phyloP scores from a whole-genome alignment of 1,140 invertebrate species.

The Zaprionus tsacasi region DNA sequence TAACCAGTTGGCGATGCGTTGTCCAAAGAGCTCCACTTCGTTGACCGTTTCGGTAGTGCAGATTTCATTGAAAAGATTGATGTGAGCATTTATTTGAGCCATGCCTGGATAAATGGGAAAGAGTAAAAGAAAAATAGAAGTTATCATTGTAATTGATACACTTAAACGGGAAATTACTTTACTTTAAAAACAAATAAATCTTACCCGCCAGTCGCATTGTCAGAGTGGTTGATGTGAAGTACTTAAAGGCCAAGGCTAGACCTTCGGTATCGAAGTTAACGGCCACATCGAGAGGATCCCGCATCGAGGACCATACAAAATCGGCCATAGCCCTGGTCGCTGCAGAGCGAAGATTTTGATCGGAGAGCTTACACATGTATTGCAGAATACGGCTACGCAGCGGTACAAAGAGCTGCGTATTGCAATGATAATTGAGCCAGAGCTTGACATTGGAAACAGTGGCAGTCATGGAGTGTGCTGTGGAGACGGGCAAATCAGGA shows the following conservation, averaged over 20 bases:
- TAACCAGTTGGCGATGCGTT: constrained; percentile 94
- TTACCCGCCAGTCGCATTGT: constrained; percentile 93
- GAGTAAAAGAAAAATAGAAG: neutral
- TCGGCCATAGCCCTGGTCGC: constrained; percentile 96
- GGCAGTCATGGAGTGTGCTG: constrained; percentile 95
- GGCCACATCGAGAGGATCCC: constrained; percentile 94
- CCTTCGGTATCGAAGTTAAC: constrained; percentile 95
- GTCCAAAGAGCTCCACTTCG: constrained; percentile 93
- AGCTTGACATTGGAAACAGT: constrained; percentile 96
- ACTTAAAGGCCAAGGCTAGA: constrained; percentile 95
- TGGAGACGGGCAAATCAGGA: constrained; percentile 92
- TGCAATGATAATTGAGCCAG: constrained; percentile 96
- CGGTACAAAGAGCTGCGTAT: constrained; percentile 94
- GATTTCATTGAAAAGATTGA: constrained; percentile 95
- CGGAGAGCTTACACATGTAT: constrained; percentile 96
- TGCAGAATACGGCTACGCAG: constrained; percentile 93
- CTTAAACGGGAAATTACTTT: neutral
- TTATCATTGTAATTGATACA: neutral
- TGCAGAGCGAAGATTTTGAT: constrained; percentile 94
- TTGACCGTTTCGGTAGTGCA: constrained; percentile 93
- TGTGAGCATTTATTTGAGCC: constrained; percentile 97
- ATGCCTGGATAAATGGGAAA: constrained; percentile 86
- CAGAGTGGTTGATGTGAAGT: constrained; percentile 96
- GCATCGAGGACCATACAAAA: constrained; percentile 97
- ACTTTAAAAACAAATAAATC: neutral